A percentile compares a stretch with the other conserved stretches of the same genome.
These are phyloP conservation scores for Scopus umbretta DNA, from an alignment of 2,113 vertebrate species.

Conservation along the genomic window DNA sequence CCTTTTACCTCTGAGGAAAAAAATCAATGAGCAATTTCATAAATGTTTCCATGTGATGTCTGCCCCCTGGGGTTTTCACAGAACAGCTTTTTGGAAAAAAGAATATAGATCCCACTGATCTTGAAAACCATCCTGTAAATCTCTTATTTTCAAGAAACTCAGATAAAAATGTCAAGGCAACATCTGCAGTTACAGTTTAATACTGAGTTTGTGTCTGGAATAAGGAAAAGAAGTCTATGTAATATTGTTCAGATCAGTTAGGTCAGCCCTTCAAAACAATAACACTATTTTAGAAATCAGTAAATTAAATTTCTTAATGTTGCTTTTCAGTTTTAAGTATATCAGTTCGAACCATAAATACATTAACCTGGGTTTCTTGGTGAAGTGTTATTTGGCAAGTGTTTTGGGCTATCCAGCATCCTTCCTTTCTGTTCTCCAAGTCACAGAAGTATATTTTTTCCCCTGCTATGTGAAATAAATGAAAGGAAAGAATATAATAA, in stretches of 20 bases:
- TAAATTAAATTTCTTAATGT: not conserved
- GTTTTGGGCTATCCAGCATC: not conserved
- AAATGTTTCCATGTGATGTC: not conserved
- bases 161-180: not conserved
- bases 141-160: not conserved
- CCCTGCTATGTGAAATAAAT: not conserved
- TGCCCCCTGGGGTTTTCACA: not conserved
- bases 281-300: not conserved
- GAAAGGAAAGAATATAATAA: not conserved
- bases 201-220: not conserved
- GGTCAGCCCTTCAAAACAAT: not conserved
- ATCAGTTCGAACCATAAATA: not conserved
- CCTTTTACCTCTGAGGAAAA: not conserved
- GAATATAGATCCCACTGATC: not conserved
- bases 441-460: not conserved
- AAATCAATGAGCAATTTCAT: constrained; percentile 7
- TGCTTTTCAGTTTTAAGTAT: not conserved
- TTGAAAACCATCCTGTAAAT: not conserved
- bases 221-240: not conserved
- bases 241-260: not conserved
- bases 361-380: not conserved
- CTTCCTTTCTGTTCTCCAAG: not conserved
- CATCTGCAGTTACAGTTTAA: not conserved
- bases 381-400: not conserved
- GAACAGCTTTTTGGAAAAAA: not conserved